phyloP scores from a whole-genome alignment of 2,797 vertebrate genomes.

The Myotis daubentonii region DNA sequence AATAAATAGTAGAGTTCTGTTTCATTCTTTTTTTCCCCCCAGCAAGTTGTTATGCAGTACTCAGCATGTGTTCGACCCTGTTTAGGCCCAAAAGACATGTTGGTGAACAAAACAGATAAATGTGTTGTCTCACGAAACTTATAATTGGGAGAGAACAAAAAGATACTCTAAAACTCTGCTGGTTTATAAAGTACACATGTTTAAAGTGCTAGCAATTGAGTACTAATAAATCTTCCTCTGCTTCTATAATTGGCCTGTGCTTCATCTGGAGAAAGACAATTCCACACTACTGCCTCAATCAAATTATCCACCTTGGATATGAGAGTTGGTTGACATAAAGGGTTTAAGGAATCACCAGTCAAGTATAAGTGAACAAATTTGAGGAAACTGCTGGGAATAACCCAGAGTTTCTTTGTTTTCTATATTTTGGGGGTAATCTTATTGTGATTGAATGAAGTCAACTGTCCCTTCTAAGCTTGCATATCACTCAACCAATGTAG shows the following conservation, averaged over 20 bases:
- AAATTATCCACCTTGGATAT: neutral
- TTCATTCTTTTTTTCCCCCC: neutral
- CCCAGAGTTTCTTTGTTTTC: neutral
- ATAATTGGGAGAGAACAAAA: neutral
- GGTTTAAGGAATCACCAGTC: neutral
- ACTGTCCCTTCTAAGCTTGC: neutral
- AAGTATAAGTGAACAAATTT: neutral
- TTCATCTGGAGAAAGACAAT: neutral
- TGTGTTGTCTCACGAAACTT: neutral
- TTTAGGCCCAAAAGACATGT: neutral
- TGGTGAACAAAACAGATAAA: neutral
- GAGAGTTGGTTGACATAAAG: neutral
- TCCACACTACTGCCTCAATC: neutral
- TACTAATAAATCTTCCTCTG: neutral
- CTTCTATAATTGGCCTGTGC: neutral
- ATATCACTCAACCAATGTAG: neutral
- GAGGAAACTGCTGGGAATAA: neutral
- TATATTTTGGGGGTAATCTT: neutral
- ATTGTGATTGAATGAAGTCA: neutral
- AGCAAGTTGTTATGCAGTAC: neutral
- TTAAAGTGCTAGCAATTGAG: neutral
- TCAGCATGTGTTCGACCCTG: neutral
- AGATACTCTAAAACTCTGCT: neutral
- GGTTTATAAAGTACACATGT: neutral
- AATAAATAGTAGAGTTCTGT: neutral